phyloP scores from a whole-genome alignment of 2,888 invertebrate genomes.

The Rhodophaea formosa region DNA sequence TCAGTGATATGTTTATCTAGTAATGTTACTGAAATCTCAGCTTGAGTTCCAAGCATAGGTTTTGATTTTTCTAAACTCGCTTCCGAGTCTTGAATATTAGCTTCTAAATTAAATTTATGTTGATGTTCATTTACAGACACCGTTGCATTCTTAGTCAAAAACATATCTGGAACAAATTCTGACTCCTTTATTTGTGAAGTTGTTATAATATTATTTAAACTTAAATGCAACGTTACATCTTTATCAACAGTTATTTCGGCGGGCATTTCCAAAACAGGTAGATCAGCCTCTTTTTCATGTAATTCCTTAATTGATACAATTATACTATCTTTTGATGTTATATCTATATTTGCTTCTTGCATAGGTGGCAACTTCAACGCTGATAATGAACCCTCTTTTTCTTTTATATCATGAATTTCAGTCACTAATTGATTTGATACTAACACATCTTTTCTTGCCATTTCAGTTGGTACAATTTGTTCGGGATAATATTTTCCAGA shows the following conservation, averaged over 20 bases:
- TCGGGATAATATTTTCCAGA: slow-evolving; percentile 90
- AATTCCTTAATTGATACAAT: slow-evolving; percentile 76
- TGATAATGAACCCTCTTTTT: slow-evolving; percentile 84
- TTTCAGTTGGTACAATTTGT: slow-evolving; percentile 89
- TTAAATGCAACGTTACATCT: slow-evolving; percentile 66
- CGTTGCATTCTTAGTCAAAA: slow-evolving; percentile 78
- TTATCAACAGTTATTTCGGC: slow-evolving; percentile 50
- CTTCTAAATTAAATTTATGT: slow-evolving; percentile 81
- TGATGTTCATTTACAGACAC: slow-evolving; percentile 83
- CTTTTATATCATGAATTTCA: slow-evolving; percentile 84
- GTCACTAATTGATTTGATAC: slow-evolving; percentile 84
- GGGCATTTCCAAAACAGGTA: slow-evolving; percentile 60
- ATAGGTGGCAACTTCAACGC: slow-evolving; percentile 80
- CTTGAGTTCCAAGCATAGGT: slow-evolving; percentile 61
- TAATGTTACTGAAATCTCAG: slow-evolving; percentile 72
- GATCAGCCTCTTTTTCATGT: slow-evolving; percentile 84
- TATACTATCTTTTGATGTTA: slow-evolving; percentile 83
- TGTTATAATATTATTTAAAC: slow-evolving; percentile 82
- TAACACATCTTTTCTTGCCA: slow-evolving; percentile 83
- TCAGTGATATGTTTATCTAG: slow-evolving; percentile 82
- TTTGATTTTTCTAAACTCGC: slow-evolving; percentile 66
- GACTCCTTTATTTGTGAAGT: slow-evolving; percentile 85
- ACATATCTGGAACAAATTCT: slow-evolving; percentile 71
- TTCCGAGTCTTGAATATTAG: slow-evolving; percentile 83
- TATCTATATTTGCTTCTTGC: slow-evolving; percentile 82